Conservation (phyloP, 2,888 invertebrate genomes). For the Tenthredo mesomela region DNA sequence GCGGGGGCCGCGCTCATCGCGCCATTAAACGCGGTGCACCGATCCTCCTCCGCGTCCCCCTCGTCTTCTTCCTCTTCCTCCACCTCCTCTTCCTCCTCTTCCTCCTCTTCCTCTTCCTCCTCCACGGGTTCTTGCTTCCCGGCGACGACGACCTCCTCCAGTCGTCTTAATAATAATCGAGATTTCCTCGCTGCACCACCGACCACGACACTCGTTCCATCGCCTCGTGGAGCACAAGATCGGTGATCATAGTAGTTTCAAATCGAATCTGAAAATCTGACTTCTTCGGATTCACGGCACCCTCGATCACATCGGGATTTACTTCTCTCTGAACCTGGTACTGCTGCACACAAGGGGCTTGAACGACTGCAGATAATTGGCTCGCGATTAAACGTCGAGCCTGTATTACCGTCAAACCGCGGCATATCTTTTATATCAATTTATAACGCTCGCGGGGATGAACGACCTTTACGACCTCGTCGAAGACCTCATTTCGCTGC, state of each 20-base stretch:
- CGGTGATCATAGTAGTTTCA: not conserved
- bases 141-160: slow-evolving; percentile 51
- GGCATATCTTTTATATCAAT: slow-evolving; percentile 21
- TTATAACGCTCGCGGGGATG: not conserved
- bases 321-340: not conserved
- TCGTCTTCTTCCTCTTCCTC: not conserved
- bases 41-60: slow-evolving; percentile 43
- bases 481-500: slow-evolving; percentile 28
- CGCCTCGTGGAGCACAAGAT: not conserved
- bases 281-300: not conserved
- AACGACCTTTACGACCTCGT: slow-evolving; percentile 39
- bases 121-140: slow-evolving; percentile 15
- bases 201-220: slow-evolving; percentile 17
- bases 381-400: slow-evolving; percentile 39
- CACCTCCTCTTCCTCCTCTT: not conserved
- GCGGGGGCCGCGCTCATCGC: slow-evolving; percentile 77
- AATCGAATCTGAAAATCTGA: not conserved
- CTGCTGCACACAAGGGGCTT: not conserved
- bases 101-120: not conserved
- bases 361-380: slow-evolving; percentile 1
- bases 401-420: slow-evolving; percentile 3
- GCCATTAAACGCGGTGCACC: slow-evolving; percentile 73
- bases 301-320: not conserved
- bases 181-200: slow-evolving; percentile 14
- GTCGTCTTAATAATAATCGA: slow-evolving; percentile 45